Evolutionary conservation across 53 echinoderm and acorn worm species (phyloP), one percentile per base, ranked within the genome.

Genomic region (Zoroaster sp.): DNA sequence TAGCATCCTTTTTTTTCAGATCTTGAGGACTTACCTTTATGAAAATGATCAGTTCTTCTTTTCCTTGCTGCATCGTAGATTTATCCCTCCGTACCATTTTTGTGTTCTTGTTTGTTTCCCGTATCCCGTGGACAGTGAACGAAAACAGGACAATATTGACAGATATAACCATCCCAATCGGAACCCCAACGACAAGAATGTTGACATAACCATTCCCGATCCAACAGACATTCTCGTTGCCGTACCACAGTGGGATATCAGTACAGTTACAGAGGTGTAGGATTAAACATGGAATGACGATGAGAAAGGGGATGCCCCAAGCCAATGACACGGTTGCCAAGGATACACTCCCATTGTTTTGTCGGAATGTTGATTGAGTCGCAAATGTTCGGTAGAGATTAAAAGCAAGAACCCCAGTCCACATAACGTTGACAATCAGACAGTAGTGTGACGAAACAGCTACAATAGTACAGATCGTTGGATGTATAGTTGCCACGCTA

Each of bases 371-470:
- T 5, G 34, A 36, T 3, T 70, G 66, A 7, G 12, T 40, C 10
- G 72, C 80, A 35, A 91, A 91, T 1, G 77, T 87, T 7, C 75
- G 70, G 71, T 53, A 17, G 5, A 91, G 52, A 30, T 74, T 37
- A 46, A 69, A 87, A 0, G 91, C 76, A 21, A 91, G 41, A 5
- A 91, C 87, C 11, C 51, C 69, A 15, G 77, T 78, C 91, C 91
- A 91, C 42, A 75, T 25, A 30, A 91, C 87, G 1, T 40, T 66
- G 54, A 71, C 87, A 3, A 91, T 43, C 20, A 76, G 78, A 25
- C 70, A 72, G 35, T 91, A 91, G 33, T 91, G 91, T 4, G 47
- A 46, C 25, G 70, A 25, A 37, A 91, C 38, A 1, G 91, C 91
- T 5, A 87, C 71, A 25, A 28, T 39, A 20, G 87, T 87, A 33